These are phyloP conservation scores for Campylomormyrus tamandua DNA, from an alignment of 2,113 vertebrate genomes.

Conservation along the genomic window DNA sequence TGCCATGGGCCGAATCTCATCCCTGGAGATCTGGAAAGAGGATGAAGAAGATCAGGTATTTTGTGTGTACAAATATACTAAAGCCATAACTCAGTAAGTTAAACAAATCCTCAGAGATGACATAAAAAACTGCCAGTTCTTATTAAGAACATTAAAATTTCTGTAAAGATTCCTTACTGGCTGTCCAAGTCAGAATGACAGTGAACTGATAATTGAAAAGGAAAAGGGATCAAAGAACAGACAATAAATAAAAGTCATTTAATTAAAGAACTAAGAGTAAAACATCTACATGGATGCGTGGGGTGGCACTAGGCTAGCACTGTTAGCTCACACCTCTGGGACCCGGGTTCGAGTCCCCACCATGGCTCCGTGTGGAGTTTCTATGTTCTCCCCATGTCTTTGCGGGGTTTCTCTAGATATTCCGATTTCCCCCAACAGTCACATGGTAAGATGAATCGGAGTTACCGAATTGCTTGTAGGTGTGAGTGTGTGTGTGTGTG, in stretches of 20 bases:
- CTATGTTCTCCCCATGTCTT: too few relatives aligned
- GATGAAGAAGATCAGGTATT: conserved; percentile 20
- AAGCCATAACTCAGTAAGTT: not conserved
- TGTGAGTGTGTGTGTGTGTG: not conserved
- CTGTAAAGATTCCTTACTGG: not conserved
- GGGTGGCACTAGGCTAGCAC: too few relatives aligned
- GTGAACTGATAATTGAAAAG: not conserved
- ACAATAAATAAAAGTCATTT: not conserved
- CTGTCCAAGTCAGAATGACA: not conserved
- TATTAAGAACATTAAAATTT: not conserved
- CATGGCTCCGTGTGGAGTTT: too few relatives aligned
- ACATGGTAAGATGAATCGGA: not conserved
- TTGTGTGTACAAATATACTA: not conserved
- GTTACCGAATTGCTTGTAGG: not conserved
- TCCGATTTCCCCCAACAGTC: not conserved
- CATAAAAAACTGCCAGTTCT: not conserved
- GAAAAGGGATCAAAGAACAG: not conserved
- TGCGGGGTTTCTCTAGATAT: not conserved
- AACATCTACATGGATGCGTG: not conserved
- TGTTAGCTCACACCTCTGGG: too few relatives aligned
- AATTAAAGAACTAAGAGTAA: not conserved
- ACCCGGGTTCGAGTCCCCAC: too few relatives aligned
- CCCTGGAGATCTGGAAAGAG: conserved; percentile 22
- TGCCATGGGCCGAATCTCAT: conserved; percentile 14
- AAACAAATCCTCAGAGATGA: not conserved